Percentiles rank a stretch among this genome's conserved stretches.
phyloP scores from a whole-genome alignment of 1,140 invertebrate species.

The Eupristina koningsbergeri region DNA sequence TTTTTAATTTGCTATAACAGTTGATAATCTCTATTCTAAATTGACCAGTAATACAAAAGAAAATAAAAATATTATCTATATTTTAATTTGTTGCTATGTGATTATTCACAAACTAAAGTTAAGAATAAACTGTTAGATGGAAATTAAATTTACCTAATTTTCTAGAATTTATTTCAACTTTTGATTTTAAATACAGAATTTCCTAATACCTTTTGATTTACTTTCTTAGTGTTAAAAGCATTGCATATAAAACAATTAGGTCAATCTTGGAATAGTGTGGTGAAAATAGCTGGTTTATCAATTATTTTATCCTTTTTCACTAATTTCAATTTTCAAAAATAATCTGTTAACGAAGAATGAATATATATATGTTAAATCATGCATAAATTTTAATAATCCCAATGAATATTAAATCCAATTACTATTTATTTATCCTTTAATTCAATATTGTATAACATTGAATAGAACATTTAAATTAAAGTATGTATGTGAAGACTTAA shows the following conservation, averaged over 20 bases:
- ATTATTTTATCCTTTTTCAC: constrained; percentile 64
- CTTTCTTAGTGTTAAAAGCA: neutral
- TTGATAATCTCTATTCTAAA: constrained; percentile 85
- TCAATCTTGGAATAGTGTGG: no score
- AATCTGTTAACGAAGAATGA: constrained; percentile 82
- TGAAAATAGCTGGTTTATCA: no score
- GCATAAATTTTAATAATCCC: no score
- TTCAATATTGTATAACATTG: no score
- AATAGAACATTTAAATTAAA: no score
- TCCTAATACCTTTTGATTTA: neutral
- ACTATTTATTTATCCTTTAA: no score
- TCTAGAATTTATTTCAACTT: constrained; percentile 56
- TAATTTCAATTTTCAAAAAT: constrained; percentile 69
- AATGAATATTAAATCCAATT: no score
- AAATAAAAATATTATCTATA: constrained; percentile 79
- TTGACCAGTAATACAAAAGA: constrained; percentile 82
- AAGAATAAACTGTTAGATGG: constrained; percentile 80
- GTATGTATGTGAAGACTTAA: no score
- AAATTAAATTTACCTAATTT: constrained; percentile 78
- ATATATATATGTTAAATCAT: constrained; percentile 71
- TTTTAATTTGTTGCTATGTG: constrained; percentile 79
- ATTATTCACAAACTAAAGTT: constrained; percentile 79
- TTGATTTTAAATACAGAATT: constrained; percentile 50
- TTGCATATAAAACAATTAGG: neutral
- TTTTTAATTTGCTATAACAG: constrained; percentile 84